Base-by-base conservation (phyloP, 2,888 invertebrate species). In the Strigamia maritima region DNA sequence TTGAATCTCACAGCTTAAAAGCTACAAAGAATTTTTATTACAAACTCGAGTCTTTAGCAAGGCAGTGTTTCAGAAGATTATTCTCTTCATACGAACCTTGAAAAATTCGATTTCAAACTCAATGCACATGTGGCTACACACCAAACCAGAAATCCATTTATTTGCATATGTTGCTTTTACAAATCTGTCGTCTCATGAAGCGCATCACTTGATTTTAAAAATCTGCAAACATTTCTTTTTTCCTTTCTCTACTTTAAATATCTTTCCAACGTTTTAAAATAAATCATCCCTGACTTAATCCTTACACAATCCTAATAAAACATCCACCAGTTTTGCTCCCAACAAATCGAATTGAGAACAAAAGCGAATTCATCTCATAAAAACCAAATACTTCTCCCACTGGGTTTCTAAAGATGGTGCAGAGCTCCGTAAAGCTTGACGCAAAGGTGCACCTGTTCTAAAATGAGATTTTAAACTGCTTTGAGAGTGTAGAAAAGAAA, bases 391-490 rank as follows among this genome's bases (percentile, higher is more conserved):
- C 70, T 26, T 70, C 28, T 70, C 70, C 70, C 70, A 28, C 26
- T 70, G 24, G 70, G 70, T 70, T 70, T 70, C 70, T 70, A 70
- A 70, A 70, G 70, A 70, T 70, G 70, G 70, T 70, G 70, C 70
- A 70, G 70, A 70, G 26, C 70, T 70, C 70, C 70, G 70, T 70
- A 70, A 70, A 70, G 28, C 70, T 70, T 70, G 70, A 70, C 70
- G 70, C 70, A 70, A 70, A 70, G 70, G 70, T 70, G 70, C 70
- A 28, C 70, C 24, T 28, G 76, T 75, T 40, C 35, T 75, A 75
- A 75, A 75, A 75, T 75, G 76, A 35, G 76, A 75, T 75, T 75
- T 75, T 75, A 75, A 35, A 75, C 76, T 75, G 40, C 76, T 75
- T 28, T 28, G 35, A 75, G 40, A 40, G 76, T 22, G 40, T 22